Conservation (phyloP, 2,888 invertebrate genomes). For the Drosophila buzzatii region DNA sequence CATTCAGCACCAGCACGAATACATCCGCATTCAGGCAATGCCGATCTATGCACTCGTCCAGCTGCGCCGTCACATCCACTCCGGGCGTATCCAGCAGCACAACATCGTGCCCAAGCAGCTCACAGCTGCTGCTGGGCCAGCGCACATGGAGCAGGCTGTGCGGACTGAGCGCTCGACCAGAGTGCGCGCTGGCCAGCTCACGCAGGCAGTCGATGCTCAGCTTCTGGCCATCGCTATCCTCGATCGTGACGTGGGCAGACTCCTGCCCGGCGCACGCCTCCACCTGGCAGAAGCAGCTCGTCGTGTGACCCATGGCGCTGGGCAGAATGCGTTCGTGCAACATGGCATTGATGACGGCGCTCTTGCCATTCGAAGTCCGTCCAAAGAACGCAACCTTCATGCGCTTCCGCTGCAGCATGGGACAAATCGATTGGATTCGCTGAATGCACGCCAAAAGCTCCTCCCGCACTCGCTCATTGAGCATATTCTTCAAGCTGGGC, state of each 20-base stretch:
- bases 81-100: conserved; percentile 99
- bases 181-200: conserved; percentile 96
- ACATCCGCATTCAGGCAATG: conserved; percentile 99
- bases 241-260: conserved; percentile 93
- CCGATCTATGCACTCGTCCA: conserved; percentile 99
- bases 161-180: conserved; percentile 94
- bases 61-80: conserved; percentile 98
- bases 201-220: conserved; percentile 85
- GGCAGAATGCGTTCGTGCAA: conserved; percentile 98
- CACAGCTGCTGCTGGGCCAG: conserved; percentile 94
- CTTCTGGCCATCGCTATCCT: conserved; percentile 90
- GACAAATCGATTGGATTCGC: conserved; percentile 95
- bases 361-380: conserved; percentile 99
- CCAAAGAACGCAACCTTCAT: conserved; percentile 94
- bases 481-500: conserved; percentile 80
- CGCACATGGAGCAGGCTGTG: conserved; percentile 90
- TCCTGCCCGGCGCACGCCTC: conserved; percentile 90
- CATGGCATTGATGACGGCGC: conserved; percentile 99
- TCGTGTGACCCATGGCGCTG: conserved; percentile 99
- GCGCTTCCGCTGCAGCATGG: conserved; percentile 97
- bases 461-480: conserved; percentile 89
- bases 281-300: conserved; percentile 99
- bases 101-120: conserved; percentile 97
- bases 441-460: conserved; percentile 90
- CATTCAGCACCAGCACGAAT: conserved; percentile 99